Conservation (phyloP, 2,113 vertebrate genomes). For the Meriones unguiculatus region DNA sequence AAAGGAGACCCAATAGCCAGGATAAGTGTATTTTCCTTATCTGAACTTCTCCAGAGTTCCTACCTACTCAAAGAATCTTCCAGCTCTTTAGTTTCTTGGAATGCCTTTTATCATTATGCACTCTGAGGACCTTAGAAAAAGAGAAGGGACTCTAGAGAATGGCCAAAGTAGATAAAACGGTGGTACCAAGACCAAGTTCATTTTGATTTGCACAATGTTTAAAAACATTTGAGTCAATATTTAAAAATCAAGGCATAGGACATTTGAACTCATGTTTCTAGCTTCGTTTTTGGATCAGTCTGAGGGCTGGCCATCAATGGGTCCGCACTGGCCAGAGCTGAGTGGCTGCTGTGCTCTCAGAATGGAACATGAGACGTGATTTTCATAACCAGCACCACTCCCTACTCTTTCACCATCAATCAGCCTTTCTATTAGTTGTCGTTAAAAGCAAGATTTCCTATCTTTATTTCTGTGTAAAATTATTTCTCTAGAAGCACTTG, state of each 20-base stretch:
- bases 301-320: neutral
- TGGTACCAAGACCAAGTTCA: neutral
- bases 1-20: neutral
- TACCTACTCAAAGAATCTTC: too few relatives aligned
- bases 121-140: neutral
- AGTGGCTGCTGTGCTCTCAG: neutral
- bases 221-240: conserved; percentile 15
- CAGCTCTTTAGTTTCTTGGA: neutral
- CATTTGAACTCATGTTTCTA: neutral
- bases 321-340: neutral
- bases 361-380: neutral
- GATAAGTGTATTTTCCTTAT: neutral
- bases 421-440: neutral
- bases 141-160: neutral
- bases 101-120: neutral
- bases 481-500: neutral
- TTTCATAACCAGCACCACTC: neutral
- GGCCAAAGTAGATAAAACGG: neutral
- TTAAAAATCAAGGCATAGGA: neutral
- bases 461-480: neutral
- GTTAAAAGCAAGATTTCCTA: neutral
- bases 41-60: neutral
- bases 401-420: neutral
- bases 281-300: neutral
- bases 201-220: neutral